Percentiles rank a stretch among this genome's conserved stretches.
Evolutionary conservation across 2,113 vertebrate genomes (phyloP).

Genomic region (Protobothrops flavoviridis): DNA sequence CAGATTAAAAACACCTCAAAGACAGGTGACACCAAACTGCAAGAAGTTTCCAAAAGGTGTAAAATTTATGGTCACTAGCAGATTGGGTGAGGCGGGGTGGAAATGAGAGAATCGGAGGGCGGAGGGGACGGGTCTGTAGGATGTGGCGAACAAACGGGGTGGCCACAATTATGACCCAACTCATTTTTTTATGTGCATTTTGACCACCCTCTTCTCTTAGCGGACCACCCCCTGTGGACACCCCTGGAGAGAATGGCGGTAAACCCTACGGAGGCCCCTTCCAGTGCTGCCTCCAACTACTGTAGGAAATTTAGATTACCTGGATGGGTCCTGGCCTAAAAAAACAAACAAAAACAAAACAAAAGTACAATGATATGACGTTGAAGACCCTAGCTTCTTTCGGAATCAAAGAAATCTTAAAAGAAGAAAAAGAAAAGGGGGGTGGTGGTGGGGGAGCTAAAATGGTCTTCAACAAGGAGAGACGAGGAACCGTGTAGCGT

Average conservation of each 20-base stretch:
- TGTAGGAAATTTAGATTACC: background rate
- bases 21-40: too few relatives aligned
- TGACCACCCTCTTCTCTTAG: background rate
- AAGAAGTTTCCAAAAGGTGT: conserved; percentile 29
- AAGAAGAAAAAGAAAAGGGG: background rate
- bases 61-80: conserved; percentile 7
- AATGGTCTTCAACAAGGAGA: conserved; percentile 29
- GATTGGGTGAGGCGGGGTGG: conserved; percentile 8
- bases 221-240: background rate
- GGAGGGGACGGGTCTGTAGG: background rate
- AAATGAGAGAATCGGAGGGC: background rate
- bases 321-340: background rate
- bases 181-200: background rate
- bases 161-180: background rate
- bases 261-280: background rate
- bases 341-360: background rate
- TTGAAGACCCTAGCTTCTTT: background rate
- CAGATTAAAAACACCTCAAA: conserved; percentile 60
- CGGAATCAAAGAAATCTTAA: background rate
- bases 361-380: background rate
- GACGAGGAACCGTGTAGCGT: conserved; percentile 26
- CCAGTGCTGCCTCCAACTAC: background rate
- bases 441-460: background rate
- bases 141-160: background rate
- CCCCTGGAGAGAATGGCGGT: conserved; percentile 7